Base-by-base conservation (phyloP, 2,888 invertebrate genomes). In the Nesidiocoris tenuis region DNA sequence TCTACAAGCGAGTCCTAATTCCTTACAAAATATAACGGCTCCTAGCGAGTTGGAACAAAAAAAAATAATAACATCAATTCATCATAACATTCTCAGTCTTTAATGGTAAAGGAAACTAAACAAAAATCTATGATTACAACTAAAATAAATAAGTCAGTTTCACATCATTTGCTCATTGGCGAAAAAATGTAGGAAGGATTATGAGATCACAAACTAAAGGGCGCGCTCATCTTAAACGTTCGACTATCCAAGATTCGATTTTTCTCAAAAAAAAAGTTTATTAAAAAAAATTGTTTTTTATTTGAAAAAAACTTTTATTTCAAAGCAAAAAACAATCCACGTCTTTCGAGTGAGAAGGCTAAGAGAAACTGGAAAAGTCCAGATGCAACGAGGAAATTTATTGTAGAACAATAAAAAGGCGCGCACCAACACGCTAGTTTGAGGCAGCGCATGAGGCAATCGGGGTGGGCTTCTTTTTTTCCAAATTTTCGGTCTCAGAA, bases 181-280 rank as follows among this genome's bases (percentile, higher is more conserved):
- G 67, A 72, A 64, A 77, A 55, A 61, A 68, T 72, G 39, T 25
- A 67, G 63, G 68, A 75, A 77, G 77, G 75, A 77, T 74, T 74
- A 66, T 77, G 77, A 77, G 77, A 77, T 77, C 77, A 77, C 57
- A 65, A 75, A 75, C 65, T 75, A 66, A 64, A 70, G 59, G 12
- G 39, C 65, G 65, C 25, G 65, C 72, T 75, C 64, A 66, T 75
- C 74, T 75, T 66, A 66, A 77, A 23, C 59, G 19, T 18, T 5
- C 5, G n/a, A 59, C 59, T 59, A n/a, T 17, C n/a, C 59, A 59
- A 59, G 17, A 59, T 9, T 59, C 59, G 59, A 18, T 16, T 5
- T 9, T 9, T 22, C 19, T 24, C 19, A 65, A 17, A 63, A 74
- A 39, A 39, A 39, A 39, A 3, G 39, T 7, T 39, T 39, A 12